A percentile compares a stretch with the other conserved stretches of the same genome.
These are phyloP conservation scores for Brenthis hecate DNA, from an alignment of 2,888 invertebrate genomes.

Conservation along the genomic window DNA sequence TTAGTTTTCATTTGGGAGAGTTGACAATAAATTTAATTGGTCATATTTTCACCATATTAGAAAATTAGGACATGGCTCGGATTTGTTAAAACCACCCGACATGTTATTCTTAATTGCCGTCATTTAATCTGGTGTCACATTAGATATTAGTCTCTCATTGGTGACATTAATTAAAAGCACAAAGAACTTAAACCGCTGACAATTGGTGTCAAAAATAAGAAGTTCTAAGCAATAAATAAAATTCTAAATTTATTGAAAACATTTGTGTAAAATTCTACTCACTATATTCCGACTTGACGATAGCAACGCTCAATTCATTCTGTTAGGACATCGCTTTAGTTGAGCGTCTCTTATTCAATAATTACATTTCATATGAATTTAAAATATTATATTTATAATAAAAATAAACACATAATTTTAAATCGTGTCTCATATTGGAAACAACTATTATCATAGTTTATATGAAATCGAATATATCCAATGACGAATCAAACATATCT, in stretches of 20 bases:
- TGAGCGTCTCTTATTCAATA: not conserved
- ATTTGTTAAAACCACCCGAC: slow-evolving; percentile 30
- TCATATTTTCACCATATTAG: slow-evolving; percentile 10
- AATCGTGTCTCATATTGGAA: no score
- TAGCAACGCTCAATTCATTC: slow-evolving; percentile 38
- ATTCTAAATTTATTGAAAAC: slow-evolving; percentile 2
- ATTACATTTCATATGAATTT: not conserved
- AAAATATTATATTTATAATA: slow-evolving; percentile 13
- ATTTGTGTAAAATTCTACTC: slow-evolving; percentile 24
- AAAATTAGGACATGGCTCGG: slow-evolving; percentile 35
- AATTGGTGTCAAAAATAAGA: slow-evolving; percentile 13
- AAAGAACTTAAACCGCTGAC: slow-evolving; percentile 39
- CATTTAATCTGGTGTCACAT: not conserved
- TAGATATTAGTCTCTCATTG: slow-evolving; percentile 7
- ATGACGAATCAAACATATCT: slow-evolving; percentile 22
- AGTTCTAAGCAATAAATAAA: not conserved
- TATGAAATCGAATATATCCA: slow-evolving; percentile 12
- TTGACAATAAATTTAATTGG: slow-evolving; percentile 13
- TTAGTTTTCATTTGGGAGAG: not conserved
- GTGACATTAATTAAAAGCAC: slow-evolving; percentile 44
- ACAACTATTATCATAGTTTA: slow-evolving; percentile 1
- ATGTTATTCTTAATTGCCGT: not conserved
- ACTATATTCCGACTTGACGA: slow-evolving; percentile 22
- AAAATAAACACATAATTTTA: slow-evolving; percentile 29
- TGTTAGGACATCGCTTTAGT: slow-evolving; percentile 13